Base-by-base conservation (phyloP, 2,888 invertebrate species). In the Eupithecia abbreviata region DNA sequence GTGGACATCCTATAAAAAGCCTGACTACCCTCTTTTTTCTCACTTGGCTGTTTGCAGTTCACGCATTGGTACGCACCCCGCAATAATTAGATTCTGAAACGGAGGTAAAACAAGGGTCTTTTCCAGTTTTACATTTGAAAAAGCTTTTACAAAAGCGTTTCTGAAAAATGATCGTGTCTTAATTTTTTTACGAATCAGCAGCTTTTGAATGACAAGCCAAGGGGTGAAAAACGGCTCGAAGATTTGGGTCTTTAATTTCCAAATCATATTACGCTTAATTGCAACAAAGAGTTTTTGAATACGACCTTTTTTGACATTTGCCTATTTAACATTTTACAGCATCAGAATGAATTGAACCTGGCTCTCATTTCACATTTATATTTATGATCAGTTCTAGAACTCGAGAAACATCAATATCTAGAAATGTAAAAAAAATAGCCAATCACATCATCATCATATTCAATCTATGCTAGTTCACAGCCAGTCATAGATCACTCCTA, bases 11-110 rank as follows among this genome's bases (percentile, higher is more conserved):
- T 62, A 45, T 62, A 30, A 45, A 47, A 71, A 55, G 65, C 73
- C 12, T 72, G 71, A 43, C 18, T 58, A 58, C 55, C 18, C 55
- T 77, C 77, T 77, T 73, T 70, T 72, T 69, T 47, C 72, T 71
- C 74, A 76, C 76, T 79, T 78, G 66, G 74, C 75, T 81, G 76
- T 82, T 78, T 77, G 62, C 69, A 78, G 72, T 74, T 49, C 69
- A 72, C 73, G 77, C 74, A 76, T 80, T 77, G 76, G 73, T 78
- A 77, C 79, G 76, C 76, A 66, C 69, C 71, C 66, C 82, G 80
- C 80, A 72, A 79, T 84, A 86, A 86, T 85, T 84, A 84, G 77
- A 84, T 85, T 85, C 75, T 81, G 79, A 80, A 75, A n/a, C 55
- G 9, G 66, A 74, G 47, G 67, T 45, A 62, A 77, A 75, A 78